Evolutionary conservation across 2,888 invertebrate species (phyloP), one percentile per base, ranked within the genome.

Genomic region (Tetanocera ferruginea): DNA sequence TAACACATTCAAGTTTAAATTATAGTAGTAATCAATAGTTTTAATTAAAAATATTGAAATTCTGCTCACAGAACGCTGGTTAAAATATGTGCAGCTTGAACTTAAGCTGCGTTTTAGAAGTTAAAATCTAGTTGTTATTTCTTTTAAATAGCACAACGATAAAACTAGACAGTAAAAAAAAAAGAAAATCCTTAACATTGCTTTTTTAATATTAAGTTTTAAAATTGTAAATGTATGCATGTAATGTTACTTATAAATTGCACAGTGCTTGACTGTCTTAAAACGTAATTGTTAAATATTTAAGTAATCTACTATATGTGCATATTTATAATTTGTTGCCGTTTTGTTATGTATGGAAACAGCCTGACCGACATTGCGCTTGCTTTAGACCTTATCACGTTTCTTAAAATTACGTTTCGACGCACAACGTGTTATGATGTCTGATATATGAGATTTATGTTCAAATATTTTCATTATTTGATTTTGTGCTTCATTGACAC

Each of bases 321-420:
- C 37, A 77, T 77, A 73, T 72, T 66, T 71, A 51, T 62, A 71
- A 64, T 64, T 62, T 51, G 19, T 70, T 37, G 11, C 34, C 60
- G 9, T 25, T 23, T 57, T 76, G 62, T 28, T 64, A 51, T 34
- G 25, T 43, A 52, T 57, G 57, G 37, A 14, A 19, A 60, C 31
- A 57, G 43, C 49, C 19, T 1, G 19, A 3, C 6, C 43, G 11
- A 57, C n/a, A 43, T 6, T 57, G 19, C 31, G n/a, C 37, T 3
- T 71, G 17, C 55, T 66, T 84, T 89, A 89, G 69, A 88, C 82
- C 79, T 95, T 95, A 80, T 97, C 95, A 84, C 97, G 95, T 90
- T 98, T 98, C 88, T 98, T 96, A 87, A 96, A 95, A 86, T 96
- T 95, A 81, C 98, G 91, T 90, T 98, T 98, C 87, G 97, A 97